Evolutionary conservation across 2,113 vertebrate species (phyloP).

Genomic region (Mus spicilegus): DNA sequence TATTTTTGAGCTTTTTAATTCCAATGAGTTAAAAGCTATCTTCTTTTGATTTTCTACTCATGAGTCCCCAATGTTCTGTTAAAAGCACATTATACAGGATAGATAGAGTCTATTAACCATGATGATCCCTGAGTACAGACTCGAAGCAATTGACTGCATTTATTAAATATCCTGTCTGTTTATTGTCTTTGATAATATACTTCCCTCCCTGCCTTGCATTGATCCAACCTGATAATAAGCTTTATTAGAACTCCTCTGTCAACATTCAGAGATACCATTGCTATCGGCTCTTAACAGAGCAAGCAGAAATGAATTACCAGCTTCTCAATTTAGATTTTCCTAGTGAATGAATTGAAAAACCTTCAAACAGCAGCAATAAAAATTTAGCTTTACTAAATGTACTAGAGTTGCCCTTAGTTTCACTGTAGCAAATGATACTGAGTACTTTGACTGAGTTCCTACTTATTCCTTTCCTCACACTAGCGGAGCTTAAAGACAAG

Average conservation of each 20-base stretch:
- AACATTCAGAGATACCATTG: neutral
- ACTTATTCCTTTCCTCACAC: neutral
- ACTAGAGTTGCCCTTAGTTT: neutral
- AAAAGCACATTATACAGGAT: constrained; percentile 16
- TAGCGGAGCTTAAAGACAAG: neutral
- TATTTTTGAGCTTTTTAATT: constrained; percentile 1
- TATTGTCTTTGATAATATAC: constrained; percentile 8
- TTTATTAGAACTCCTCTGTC: constrained; percentile 38
- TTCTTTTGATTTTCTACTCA: constrained; percentile 31
- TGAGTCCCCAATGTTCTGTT: neutral
- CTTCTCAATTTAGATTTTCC: constrained; percentile 26
- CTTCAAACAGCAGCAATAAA: neutral
- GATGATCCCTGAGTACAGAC: neutral
- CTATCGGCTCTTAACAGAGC: constrained; percentile 6
- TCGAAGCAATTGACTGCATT: neutral
- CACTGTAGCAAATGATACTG: neutral
- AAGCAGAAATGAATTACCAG: constrained; percentile 2
- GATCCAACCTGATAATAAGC: constrained; percentile 57
- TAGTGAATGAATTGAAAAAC: neutral
- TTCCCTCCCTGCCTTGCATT: constrained; percentile 15
- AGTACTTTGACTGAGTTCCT: neutral
- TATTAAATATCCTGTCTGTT: constrained; percentile 47
- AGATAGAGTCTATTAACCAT: neutral
- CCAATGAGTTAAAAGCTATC: neutral
- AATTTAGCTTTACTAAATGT: neutral